Evolutionary conservation across 2,888 invertebrate genomes (phyloP), one percentile per base, ranked within the genome.

Genomic region (Eubasilissa splendida): DNA sequence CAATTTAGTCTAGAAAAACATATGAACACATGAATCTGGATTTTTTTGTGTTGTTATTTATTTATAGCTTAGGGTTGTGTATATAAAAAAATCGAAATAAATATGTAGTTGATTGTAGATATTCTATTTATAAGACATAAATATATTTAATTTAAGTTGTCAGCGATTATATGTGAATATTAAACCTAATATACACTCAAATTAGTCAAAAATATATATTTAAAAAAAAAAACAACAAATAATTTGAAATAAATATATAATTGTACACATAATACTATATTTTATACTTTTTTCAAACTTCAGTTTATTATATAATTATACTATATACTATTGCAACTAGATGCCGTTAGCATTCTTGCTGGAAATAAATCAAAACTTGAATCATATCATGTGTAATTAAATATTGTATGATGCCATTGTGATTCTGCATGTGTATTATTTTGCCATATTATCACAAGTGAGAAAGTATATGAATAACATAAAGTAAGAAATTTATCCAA

Each of bases 21-120:
- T 76, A 63, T 56, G 14, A 70, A 7, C 71, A 73, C 58, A 56
- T 58, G 33, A 73, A 73, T 73, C 33, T 73, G 54, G 71, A 71
- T 52, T 82, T 66, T 42, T 66, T 76, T 76, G 75, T 68, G 80
- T 79, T 63, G 71, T 68, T 83, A 83, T 83, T 83, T 83, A 83
- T 83, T 83, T 79, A n/a, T 81, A 76, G 71, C 9, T 60, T 80
- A 76, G 70, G 80, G 60, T 80, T n/a, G 56, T 79, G 58, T 79
- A 66, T n/a, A 75, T 79, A 78, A 75, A 56, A 66, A 68, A 53
- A 75, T 42, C 78, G 73, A 79, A 66, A 66, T 75, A 52, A 74
- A 66, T 66, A 5, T 56, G 11, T 53, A 53, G 14, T 70, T 70
- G 14, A 22, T 54, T 70, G 50, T n/a, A 68, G 50, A 68, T 52